Base-by-base conservation (phyloP, 2,888 invertebrate species). In the Aleiodes testaceus region DNA sequence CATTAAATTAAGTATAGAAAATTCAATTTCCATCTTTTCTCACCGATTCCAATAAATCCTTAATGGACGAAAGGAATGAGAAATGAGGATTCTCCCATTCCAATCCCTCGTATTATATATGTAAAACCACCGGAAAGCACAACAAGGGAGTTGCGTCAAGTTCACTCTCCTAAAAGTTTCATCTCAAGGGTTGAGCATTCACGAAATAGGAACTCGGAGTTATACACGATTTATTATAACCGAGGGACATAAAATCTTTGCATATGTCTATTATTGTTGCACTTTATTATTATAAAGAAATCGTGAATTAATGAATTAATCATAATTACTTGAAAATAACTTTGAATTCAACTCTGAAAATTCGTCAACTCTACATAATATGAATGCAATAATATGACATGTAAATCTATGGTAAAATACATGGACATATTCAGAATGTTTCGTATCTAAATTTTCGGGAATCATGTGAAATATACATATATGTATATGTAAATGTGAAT, bases 151-250 rank as follows among this genome's bases (percentile, higher is more conserved):
- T 74, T 76, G 65, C 71, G 72, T 69, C 44, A 71, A 77, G 74
- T 77, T 77, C 75, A 77, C 76, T 75, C 75, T 74, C 26, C 52
- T 36, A 52, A 59, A 77, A 77, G 68, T 74, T 77, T 77, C 72
- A 70, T 71, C 67, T 69, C 4, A 68, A 68, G 70, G 68, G 64
- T 71, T 72, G 72, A 67, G 72, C 69, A 67, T 75, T 75, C 66
- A 66, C 49, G 14, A 47, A 69, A 64, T 69, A 44, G 18, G 44
- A 45, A 47, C 61, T 49, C 36, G 47, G 49, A 65, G 70, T 22
- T 20, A 4, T 66, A 68, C 59, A 69, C 69, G 73, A 77, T 77
- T 75, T 75, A 77, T 75, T 72, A 74, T 72, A 36, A 36, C 36
- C 7, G 11, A 6, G 36, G 36, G 36, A 36, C 36, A 6, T 36